These are phyloP conservation scores for Masnerella sp. DNA, from an alignment of 2,888 invertebrate genomes.

Conservation along the genomic window DNA sequence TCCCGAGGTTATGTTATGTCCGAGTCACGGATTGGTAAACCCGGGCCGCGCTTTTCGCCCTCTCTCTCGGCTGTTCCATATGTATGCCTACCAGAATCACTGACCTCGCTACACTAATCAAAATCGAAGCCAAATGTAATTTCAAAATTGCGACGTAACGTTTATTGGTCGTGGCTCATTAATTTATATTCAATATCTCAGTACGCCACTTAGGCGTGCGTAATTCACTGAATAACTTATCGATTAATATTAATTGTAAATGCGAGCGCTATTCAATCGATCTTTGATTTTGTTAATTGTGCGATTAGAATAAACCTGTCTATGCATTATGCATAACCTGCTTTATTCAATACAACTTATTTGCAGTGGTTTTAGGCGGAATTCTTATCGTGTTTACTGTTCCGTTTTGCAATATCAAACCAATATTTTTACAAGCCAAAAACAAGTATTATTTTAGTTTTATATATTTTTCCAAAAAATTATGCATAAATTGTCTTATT, in stretches of 20 bases:
- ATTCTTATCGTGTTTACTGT: no score
- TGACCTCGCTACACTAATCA: constrained; percentile 30
- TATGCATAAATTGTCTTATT: no score
- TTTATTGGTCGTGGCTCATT: constrained; percentile 10
- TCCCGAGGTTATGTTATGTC: constrained; percentile 63
- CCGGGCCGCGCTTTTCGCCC: constrained; percentile 22
- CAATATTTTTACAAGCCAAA: no score
- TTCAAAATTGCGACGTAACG: constrained; percentile 25
- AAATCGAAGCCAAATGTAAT: constrained; percentile 36
- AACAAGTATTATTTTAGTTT: no score
- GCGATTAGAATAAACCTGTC: no score
- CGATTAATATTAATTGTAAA: neutral
- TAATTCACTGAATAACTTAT: neutral
- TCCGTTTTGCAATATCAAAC: no score
- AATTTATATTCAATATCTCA: neutral
- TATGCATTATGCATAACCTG: no score
- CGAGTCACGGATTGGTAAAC: constrained; percentile 55
- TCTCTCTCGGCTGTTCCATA: constrained; percentile 33
- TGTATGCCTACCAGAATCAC: constrained; percentile 19
- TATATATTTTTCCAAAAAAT: no score
- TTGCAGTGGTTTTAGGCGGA: no score
- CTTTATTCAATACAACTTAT: no score
- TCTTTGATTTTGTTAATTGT: neutral
- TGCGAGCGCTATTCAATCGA: neutral
- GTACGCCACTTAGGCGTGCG: neutral